Evolutionary conservation across 2,797 vertebrate species (phyloP).

Genomic region (Sebastiscus tertius): DNA sequence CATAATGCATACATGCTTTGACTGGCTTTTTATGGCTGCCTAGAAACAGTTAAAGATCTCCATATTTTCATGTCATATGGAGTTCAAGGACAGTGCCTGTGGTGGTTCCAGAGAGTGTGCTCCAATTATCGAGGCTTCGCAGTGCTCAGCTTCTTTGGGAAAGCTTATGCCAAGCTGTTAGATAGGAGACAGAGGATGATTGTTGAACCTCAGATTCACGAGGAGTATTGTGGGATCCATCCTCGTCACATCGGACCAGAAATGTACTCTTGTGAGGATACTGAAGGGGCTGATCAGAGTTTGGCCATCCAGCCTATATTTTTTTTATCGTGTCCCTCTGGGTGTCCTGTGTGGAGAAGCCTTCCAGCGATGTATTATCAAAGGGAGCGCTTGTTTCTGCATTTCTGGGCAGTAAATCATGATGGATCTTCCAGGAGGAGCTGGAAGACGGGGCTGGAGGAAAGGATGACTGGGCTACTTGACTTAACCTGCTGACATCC

Average conservation of each 20-base stretch:
- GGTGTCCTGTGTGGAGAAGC: background rate
- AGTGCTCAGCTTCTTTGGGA: background rate
- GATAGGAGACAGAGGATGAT: background rate
- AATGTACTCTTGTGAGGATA: background rate
- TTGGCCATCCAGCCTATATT: background rate
- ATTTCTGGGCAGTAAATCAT: background rate
- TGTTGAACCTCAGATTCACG: background rate
- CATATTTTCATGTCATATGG: background rate
- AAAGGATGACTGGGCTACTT: background rate
- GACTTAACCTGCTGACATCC: background rate
- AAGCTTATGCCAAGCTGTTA: background rate
- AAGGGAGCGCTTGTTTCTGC: background rate
- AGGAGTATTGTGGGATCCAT: background rate
- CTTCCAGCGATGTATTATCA: background rate
- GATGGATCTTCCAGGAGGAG: background rate
- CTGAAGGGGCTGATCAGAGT: background rate
- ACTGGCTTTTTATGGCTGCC: background rate
- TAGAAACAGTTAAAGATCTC: background rate
- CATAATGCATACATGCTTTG: background rate
- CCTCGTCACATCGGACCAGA: background rate
- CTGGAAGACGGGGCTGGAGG: background rate
- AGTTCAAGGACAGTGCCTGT: slow-evolving; percentile 2
- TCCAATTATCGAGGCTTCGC: background rate
- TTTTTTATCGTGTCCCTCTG: background rate
- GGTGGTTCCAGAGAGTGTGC: background rate